These are phyloP conservation scores for Zophobas morio DNA, from an alignment of 1,140 invertebrate genomes.

Conservation along the genomic window DNA sequence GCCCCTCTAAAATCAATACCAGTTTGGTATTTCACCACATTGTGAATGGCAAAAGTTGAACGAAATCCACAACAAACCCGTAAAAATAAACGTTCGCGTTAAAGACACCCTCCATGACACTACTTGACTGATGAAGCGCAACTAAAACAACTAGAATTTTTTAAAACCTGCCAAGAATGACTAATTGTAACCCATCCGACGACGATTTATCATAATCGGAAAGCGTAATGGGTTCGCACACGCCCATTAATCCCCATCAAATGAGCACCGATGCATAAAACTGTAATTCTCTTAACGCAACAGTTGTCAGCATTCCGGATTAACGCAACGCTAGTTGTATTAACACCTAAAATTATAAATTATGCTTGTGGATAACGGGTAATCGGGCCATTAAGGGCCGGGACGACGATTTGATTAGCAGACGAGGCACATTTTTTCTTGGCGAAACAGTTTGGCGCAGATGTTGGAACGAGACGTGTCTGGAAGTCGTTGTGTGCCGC, in stretches of 20 bases:
- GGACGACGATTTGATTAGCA: constrained; percentile 45
- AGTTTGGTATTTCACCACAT: constrained; percentile 1
- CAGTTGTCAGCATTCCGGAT: constrained; percentile 16
- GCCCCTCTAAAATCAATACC: neutral
- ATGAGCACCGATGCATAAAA: constrained; percentile 7
- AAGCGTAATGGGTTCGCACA: neutral
- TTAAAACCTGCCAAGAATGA: too few species aligned
- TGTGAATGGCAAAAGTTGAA: neutral
- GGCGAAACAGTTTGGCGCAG: constrained; percentile 49
- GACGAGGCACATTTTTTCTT: constrained; percentile 47
- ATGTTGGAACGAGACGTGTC: constrained; percentile 32
- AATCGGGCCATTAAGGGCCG: neutral
- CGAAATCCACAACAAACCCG: neutral
- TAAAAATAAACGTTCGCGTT: neutral
- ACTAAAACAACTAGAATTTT: too few species aligned
- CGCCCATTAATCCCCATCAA: neutral
- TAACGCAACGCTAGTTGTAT: neutral
- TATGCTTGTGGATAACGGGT: neutral
- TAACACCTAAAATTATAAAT: neutral
- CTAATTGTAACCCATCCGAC: too few species aligned
- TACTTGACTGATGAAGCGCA: too few species aligned
- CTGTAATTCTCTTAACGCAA: constrained; percentile 6
- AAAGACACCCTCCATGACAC: neutral
- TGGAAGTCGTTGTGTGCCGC: neutral
- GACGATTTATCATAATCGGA: neutral